phyloP scores from a whole-genome alignment of 2,113 vertebrate genomes.

The Dasyurus viverrinus region DNA sequence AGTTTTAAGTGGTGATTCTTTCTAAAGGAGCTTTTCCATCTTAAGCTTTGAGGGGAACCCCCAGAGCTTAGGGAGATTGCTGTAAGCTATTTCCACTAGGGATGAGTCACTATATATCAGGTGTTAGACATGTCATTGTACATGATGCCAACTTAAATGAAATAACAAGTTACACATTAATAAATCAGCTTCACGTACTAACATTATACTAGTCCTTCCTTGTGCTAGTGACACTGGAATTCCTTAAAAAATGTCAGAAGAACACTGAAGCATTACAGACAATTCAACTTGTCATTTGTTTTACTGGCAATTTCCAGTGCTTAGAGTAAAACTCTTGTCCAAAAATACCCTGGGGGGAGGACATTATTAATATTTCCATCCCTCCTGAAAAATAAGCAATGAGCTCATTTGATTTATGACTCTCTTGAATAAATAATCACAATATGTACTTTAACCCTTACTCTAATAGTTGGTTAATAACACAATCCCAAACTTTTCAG shows the following conservation, averaged over 20 bases:
- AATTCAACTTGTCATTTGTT: conserved; percentile 58
- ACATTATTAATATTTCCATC: conserved; percentile 26
- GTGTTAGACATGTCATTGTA: conserved; percentile 68
- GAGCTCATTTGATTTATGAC: conserved; percentile 46
- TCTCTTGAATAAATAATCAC: conserved; percentile 43
- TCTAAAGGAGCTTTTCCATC: conserved; percentile 54
- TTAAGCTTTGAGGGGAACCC: conserved; percentile 47
- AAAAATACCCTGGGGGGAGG: conserved; percentile 20
- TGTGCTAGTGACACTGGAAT: conserved; percentile 53
- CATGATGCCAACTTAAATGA: conserved; percentile 60
- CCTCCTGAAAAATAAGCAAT: conserved; percentile 41
- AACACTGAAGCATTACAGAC: conserved; percentile 62
- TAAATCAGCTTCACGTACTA: conserved; percentile 72
- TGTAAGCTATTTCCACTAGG: conserved; percentile 54
- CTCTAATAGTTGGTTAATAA: conserved; percentile 48
- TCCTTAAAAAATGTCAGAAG: conserved; percentile 58
- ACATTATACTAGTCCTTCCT: conserved; percentile 63
- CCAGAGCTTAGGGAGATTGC: conserved; percentile 42
- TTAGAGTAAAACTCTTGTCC: conserved; percentile 49
- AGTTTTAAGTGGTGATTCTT: conserved; percentile 61
- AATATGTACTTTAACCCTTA: conserved; percentile 45
- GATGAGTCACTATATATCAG: conserved; percentile 54
- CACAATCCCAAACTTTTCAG: conserved; percentile 7
- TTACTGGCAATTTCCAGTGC: conserved; percentile 24
- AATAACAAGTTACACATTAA: conserved; percentile 58